Percentiles rank a stretch among this genome's conserved stretches.
Conservation (phyloP, 2,113 vertebrate species). For the Epinephelus lanceolatus region DNA sequence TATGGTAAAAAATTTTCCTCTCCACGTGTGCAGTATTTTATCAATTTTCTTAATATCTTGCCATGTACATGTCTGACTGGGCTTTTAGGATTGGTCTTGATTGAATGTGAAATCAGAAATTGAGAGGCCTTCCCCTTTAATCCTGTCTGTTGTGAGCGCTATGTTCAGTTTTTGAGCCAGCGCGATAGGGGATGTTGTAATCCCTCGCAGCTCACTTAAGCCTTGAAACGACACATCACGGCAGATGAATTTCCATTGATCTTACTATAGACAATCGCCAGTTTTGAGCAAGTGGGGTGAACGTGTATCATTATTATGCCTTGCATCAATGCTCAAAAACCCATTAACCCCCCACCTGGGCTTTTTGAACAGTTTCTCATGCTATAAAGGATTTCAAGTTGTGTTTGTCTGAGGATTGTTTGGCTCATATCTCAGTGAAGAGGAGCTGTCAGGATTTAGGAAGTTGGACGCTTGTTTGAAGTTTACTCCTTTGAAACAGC, state of each 20-base stretch:
- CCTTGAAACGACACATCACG: conserved; percentile 24
- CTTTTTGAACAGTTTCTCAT: not conserved
- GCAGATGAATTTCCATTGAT: conserved; percentile 46
- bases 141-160: not conserved
- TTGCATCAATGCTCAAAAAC: not conserved
- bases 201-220: conserved; percentile 28
- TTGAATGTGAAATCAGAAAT: not conserved
- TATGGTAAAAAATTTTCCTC: not conserved
- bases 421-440: conserved; percentile 1
- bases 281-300: conserved; percentile 26
- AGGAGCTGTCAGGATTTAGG: conserved; percentile 19
- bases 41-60: not conserved
- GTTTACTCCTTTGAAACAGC: conserved; percentile 8
- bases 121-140: not conserved
- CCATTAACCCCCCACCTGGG: not conserved
- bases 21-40: not conserved
- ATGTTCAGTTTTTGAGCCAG: conserved; percentile 7
- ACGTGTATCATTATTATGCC: not conserved
- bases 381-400: not conserved
- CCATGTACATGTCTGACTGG: not conserved
- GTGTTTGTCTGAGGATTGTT: not conserved
- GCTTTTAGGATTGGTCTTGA: not conserved
- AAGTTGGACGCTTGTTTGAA: conserved; percentile 22
- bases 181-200: conserved; percentile 10
- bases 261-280: conserved; percentile 26